A percentile compares a stretch with the other conserved stretches of the same genome.
These are phyloP conservation scores for Bradysia coprophila DNA, from an alignment of 1,140 invertebrate genomes.

Conservation along the genomic window DNA sequence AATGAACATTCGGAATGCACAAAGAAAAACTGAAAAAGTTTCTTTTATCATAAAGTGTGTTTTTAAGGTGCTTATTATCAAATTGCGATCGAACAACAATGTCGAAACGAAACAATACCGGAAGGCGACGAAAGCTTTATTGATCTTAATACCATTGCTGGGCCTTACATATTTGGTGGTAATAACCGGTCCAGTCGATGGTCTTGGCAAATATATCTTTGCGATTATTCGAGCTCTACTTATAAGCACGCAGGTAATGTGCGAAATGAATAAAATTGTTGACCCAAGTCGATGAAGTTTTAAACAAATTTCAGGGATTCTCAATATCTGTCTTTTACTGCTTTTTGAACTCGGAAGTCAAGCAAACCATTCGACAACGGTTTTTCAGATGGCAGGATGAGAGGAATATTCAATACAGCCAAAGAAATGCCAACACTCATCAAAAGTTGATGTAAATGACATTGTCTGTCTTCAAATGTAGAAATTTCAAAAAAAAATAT, in stretches of 20 bases:
- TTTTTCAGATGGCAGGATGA: slow-evolving; percentile 58
- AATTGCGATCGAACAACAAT: slow-evolving; percentile 68
- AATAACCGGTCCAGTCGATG: slow-evolving; percentile 48
- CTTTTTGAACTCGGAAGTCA: slow-evolving; percentile 83
- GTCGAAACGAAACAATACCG: slow-evolving; percentile 73
- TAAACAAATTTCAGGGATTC: slow-evolving; percentile 34
- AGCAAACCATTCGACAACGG: slow-evolving; percentile 64
- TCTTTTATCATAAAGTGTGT: slow-evolving; percentile 2
- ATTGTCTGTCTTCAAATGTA: too few species aligned
- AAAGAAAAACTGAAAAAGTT: background rate
- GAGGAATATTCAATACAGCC: slow-evolving; percentile 32
- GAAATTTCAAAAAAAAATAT: too few species aligned
- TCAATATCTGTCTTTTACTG: slow-evolving; percentile 77
- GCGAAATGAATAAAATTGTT: background rate
- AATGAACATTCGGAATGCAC: background rate
- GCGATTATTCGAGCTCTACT: slow-evolving; percentile 48
- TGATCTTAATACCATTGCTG: slow-evolving; percentile 72
- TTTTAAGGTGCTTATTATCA: slow-evolving; percentile 71
- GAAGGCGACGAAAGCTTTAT: slow-evolving; percentile 73
- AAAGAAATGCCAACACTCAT: too few species aligned
- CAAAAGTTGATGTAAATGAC: too few species aligned
- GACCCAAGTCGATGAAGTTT: background rate
- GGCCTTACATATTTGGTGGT: slow-evolving; percentile 74
- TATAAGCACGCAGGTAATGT: slow-evolving; percentile 47
- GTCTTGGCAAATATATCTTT: slow-evolving; percentile 36